These are phyloP conservation scores for Eulithis prunata DNA, from an alignment of 2,888 invertebrate species.

Conservation along the genomic window DNA sequence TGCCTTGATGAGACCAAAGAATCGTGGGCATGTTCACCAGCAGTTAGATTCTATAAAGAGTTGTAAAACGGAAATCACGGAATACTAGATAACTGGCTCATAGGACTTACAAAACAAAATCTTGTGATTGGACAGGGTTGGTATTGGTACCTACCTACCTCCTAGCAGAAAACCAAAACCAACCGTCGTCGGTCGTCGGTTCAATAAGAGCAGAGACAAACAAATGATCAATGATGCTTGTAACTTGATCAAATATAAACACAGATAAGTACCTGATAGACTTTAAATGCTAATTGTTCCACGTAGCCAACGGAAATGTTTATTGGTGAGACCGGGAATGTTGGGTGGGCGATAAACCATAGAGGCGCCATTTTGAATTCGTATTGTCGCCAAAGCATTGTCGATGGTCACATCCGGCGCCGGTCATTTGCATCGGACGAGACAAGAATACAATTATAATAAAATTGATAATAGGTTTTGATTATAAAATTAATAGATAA, in stretches of 20 bases:
- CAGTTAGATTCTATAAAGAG: background rate
- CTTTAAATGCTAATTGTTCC: slow-evolving; percentile 63
- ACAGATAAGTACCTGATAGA: slow-evolving; percentile 20
- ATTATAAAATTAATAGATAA: slow-evolving; percentile 39
- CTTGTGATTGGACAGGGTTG: no score
- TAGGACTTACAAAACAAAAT: no score
- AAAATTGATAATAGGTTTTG: slow-evolving; percentile 51
- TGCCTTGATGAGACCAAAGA: no score
- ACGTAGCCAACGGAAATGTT: slow-evolving; percentile 68
- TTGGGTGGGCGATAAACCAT: slow-evolving; percentile 65
- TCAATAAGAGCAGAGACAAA: slow-evolving; percentile 8
- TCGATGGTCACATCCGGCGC: slow-evolving; percentile 81
- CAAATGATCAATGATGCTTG: slow-evolving; percentile 3
- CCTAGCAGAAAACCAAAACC: no score
- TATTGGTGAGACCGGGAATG: slow-evolving; percentile 63
- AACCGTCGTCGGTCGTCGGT: background rate
- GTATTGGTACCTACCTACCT: no score
- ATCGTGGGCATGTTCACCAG: background rate
- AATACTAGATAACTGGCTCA: background rate
- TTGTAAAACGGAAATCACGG: slow-evolving; percentile 7
- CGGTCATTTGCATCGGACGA: slow-evolving; percentile 80
- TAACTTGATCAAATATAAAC: slow-evolving; percentile 28
- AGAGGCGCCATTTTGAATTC: slow-evolving; percentile 80
- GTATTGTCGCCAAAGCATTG: slow-evolving; percentile 73
- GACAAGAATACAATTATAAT: slow-evolving; percentile 69